Conservation (phyloP, 2,113 vertebrate genomes). For the Alaudala cheleensis region DNA sequence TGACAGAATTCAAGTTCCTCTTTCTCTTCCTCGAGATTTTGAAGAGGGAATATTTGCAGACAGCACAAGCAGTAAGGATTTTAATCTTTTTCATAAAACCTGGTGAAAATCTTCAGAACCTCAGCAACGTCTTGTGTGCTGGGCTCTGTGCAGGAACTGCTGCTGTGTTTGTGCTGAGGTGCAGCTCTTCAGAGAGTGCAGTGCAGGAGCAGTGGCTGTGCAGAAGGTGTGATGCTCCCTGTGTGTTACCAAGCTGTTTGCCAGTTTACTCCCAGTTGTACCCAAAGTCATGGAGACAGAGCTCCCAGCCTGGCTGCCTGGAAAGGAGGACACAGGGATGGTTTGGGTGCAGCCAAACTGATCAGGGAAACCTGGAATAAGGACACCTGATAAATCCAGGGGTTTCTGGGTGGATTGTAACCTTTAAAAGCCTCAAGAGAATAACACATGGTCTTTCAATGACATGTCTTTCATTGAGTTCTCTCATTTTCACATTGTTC, state of each 20-base stretch:
- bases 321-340: not conserved
- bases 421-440: slow-evolving; percentile 11
- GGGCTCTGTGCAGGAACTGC: not conserved
- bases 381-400: not conserved
- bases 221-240: not conserved
- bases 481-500: slow-evolving; percentile 52
- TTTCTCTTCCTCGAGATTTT: not conserved
- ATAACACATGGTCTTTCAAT: not conserved
- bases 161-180: not conserved
- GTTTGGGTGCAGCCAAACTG: not conserved
- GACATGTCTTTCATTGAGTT: not conserved
- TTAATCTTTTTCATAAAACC: not conserved
- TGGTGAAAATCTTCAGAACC: not conserved
- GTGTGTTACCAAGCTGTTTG: not conserved
- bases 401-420: not conserved
- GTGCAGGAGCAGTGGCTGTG: not conserved
- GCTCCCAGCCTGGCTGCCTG: not conserved
- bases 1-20: not conserved
- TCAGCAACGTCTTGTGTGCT: not conserved
- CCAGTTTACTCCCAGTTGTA: not conserved
- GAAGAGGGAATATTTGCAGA: not conserved
- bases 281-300: not conserved
- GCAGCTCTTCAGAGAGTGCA: not conserved
- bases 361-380: not conserved
- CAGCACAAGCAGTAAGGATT: not conserved